Conservation (phyloP, 1,140 invertebrate species). For the Cydia amplana region DNA sequence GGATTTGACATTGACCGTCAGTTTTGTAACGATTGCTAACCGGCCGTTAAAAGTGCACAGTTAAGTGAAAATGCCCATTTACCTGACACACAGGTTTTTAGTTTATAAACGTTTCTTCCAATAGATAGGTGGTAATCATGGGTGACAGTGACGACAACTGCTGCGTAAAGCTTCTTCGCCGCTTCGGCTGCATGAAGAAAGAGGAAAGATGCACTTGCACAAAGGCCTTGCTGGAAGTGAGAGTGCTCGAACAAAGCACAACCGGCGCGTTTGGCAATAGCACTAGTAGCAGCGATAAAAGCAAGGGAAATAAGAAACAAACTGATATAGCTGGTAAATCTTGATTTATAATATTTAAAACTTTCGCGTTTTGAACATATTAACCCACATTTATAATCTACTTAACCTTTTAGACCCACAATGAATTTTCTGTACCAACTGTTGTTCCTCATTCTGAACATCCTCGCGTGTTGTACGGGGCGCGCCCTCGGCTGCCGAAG, state of each 20-base stretch:
- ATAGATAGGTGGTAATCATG: neutral
- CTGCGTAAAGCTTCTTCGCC: neutral
- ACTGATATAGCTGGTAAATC: neutral
- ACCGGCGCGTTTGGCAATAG: neutral
- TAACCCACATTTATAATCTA: no score
- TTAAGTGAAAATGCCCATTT: no score
- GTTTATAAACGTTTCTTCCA: neutral
- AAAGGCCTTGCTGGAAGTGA: neutral
- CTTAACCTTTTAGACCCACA: neutral
- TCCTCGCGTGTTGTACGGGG: neutral
- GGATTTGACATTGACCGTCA: no score
- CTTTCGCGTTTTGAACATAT: no score
- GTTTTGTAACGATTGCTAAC: no score
- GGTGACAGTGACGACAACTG: neutral
- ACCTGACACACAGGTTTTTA: neutral
- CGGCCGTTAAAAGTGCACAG: no score
- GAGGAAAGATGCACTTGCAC: neutral
- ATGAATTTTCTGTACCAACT: neutral
- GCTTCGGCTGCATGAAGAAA: conserved; percentile 7
- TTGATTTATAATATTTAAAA: no score
- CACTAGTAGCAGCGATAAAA: neutral
- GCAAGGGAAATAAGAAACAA: neutral
- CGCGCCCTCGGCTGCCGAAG: neutral
- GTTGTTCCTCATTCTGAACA: neutral
- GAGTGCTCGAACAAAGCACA: neutral